These are phyloP conservation scores for Emydura subglobosa DNA, from an alignment of 2,113 vertebrate species.

Conservation along the genomic window DNA sequence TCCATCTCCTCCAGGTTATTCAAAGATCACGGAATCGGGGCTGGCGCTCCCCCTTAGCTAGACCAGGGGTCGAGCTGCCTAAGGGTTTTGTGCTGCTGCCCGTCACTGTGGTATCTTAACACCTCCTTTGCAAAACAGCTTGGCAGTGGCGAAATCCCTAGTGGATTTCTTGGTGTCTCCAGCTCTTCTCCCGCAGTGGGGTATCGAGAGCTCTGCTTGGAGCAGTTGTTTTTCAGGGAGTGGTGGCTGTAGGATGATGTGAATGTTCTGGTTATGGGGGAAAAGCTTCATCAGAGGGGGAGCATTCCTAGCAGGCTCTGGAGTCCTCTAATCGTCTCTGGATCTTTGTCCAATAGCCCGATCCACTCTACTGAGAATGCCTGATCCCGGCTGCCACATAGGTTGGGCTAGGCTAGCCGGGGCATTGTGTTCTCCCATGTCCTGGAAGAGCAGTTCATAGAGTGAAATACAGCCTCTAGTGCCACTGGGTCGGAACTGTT, in stretches of 20 bases:
- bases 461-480: neutral
- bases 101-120: neutral
- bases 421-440: neutral
- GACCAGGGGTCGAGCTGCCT: neutral
- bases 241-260: neutral
- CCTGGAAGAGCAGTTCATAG: neutral
- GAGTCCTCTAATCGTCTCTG: neutral
- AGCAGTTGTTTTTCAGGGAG: neutral
- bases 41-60: neutral
- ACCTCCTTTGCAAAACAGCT: neutral
- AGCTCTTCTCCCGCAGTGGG: neutral
- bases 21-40: neutral
- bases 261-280: neutral
- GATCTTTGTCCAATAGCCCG: neutral
- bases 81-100: neutral
- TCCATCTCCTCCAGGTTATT: accelerated
- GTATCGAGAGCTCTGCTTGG: accelerated
- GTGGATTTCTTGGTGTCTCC: neutral
- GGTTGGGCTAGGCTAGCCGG: too few species aligned
- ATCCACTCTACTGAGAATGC: neutral
- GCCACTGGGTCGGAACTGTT: too few species aligned
- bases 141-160: neutral
- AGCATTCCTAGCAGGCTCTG: neutral
- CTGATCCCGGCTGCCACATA: neutral
- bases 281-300: neutral